A percentile compares a stretch with the other conserved stretches of the same genome.
Conservation (phyloP, 92 coral and sea anemone genomes). For the Anthopleura xanthogrammica region DNA sequence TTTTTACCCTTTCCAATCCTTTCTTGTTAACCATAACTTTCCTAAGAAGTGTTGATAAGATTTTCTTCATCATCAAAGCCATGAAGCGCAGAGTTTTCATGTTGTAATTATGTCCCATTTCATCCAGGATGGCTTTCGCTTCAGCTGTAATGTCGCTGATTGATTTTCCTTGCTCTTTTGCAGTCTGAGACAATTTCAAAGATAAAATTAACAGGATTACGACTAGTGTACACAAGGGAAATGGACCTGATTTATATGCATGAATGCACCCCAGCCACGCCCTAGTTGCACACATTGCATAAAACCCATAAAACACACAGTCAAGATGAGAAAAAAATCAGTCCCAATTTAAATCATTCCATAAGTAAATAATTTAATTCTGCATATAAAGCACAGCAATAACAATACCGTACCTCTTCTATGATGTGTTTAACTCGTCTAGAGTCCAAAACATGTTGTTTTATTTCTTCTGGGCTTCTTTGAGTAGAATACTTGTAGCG, state of each 20-base stretch:
- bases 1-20: conserved; percentile 81
- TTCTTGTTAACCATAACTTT: conserved; percentile 83
- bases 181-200: conserved; percentile 44
- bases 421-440: conserved; percentile 75
- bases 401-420: conserved; percentile 53
- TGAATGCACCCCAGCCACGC: neutral
- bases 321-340: neutral
- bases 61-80: conserved; percentile 88
- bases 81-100: conserved; percentile 78
- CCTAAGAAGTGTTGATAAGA: conserved; percentile 76
- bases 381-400: neutral
- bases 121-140: conserved; percentile 83
- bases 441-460: conserved; percentile 65
- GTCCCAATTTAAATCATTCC: neutral
- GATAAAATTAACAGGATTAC: no score
- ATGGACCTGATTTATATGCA: neutral
- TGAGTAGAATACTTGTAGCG: conserved; percentile 64
- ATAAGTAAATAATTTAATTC: neutral
- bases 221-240: no score
- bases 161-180: conserved; percentile 65
- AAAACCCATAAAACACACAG: neutral
- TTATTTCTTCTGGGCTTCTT: conserved; percentile 67
- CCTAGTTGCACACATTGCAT: neutral
- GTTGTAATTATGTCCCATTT: conserved; percentile 91
- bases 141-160: conserved; percentile 57